A percentile compares a stretch with the other conserved stretches of the same genome.
Evolutionary conservation across 2,888 invertebrate species (phyloP).

Genomic region (Melipona beecheii): DNA sequence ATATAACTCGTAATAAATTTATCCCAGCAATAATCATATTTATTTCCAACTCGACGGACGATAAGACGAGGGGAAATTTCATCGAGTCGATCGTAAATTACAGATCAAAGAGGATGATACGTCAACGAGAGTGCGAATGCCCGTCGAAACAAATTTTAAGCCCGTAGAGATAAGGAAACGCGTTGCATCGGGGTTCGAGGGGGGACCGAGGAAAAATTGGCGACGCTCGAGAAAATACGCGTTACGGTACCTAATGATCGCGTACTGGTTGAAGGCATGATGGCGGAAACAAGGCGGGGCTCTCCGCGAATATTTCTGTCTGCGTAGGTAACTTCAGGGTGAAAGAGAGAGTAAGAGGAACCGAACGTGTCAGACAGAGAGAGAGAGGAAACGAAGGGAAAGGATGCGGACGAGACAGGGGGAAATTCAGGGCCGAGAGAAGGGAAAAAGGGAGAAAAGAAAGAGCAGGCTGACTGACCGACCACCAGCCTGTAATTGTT

Average conservation of each 20-base stretch:
- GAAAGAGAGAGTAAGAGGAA: conserved; percentile 28
- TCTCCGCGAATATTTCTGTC: conserved; percentile 77
- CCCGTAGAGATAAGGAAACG: conserved; percentile 12
- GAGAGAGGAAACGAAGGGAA: not conserved
- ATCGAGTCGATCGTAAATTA: not conserved
- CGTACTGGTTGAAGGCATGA: conserved; percentile 76
- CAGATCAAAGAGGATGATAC: not conserved
- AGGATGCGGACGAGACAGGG: conserved; percentile 18
- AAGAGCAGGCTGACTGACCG: conserved; percentile 21
- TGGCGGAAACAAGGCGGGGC: conserved; percentile 81
- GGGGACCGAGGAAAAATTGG: conserved; percentile 17
- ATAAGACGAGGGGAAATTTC: not conserved
- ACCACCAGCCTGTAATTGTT: conserved; percentile 69
- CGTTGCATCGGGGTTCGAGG: not conserved
- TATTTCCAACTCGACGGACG: not conserved
- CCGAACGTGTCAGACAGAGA: conserved; percentile 21
- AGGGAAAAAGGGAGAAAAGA: conserved; percentile 33
- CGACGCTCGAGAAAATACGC: conserved; percentile 64
- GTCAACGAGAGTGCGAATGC: not conserved
- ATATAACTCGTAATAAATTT: no score
- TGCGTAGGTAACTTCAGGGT: conserved; percentile 69
- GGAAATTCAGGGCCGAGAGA: conserved; percentile 26
- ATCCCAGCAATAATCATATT: not conserved
- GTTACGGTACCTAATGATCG: conserved; percentile 81
- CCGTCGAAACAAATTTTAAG: not conserved